phyloP scores from a whole-genome alignment of 2,113 vertebrate genomes.

The Prionailurus viverrinus region DNA sequence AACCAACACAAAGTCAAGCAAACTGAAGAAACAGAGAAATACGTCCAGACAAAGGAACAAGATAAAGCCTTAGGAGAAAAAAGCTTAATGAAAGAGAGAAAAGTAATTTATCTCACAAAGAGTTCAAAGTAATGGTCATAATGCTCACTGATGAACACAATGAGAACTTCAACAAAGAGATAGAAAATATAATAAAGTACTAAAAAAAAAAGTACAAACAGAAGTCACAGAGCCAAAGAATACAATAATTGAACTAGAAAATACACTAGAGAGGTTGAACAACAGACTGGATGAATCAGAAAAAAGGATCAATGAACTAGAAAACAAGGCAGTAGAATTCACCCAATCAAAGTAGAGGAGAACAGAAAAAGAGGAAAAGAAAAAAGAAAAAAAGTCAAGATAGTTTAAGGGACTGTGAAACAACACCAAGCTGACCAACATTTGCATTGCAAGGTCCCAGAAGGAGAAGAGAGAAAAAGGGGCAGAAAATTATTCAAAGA shows the following conservation, averaged over 20 bases:
- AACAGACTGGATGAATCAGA: neutral
- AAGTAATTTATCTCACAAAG: neutral
- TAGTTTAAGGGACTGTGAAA: neutral
- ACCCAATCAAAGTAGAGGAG: neutral
- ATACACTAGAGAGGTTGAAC: neutral
- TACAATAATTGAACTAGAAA: neutral
- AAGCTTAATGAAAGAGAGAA: neutral
- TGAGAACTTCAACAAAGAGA: neutral
- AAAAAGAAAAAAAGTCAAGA: neutral
- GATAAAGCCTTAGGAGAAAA: neutral
- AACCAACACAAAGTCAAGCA: neutral
- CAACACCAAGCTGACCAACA: neutral
- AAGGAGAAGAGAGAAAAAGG: neutral
- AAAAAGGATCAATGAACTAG: neutral
- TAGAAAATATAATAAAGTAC: neutral
- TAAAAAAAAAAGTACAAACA: neutral
- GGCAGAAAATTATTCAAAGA: neutral
- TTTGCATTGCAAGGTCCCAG: neutral
- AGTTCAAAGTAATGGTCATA: neutral
- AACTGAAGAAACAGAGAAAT: neutral
- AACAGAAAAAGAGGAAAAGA: too few species aligned
- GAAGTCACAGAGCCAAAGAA: neutral
- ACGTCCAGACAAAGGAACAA: neutral
- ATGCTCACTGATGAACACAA: neutral
- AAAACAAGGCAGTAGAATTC: neutral